phyloP scores from a whole-genome alignment of 2,113 vertebrate species.

The Odontesthes bonariensis region DNA sequence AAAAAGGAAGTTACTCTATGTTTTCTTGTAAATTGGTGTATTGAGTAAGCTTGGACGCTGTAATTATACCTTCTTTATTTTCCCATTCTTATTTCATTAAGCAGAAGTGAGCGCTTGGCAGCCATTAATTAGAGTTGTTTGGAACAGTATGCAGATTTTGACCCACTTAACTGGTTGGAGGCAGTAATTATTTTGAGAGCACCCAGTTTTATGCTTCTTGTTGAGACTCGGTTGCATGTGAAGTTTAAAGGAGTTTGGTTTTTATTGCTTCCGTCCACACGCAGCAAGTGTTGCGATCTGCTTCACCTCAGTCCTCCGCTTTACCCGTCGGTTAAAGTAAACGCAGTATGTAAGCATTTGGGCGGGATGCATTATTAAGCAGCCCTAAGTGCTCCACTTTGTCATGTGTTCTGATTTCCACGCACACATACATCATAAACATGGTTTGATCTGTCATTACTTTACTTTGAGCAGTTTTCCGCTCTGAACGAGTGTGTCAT shows the following conservation, averaged over 20 bases:
- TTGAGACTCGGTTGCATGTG: slow-evolving; percentile 16
- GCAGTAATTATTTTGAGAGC: slow-evolving; percentile 37
- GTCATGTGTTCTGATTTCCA: slow-evolving; percentile 54
- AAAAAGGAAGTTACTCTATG: neutral
- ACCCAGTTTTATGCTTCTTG: slow-evolving; percentile 19
- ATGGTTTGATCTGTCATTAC: slow-evolving; percentile 34
- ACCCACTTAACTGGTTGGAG: slow-evolving; percentile 56
- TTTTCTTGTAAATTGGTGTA: neutral
- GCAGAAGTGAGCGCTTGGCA: slow-evolving; percentile 36
- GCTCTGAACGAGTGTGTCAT: neutral
- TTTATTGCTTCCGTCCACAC: neutral
- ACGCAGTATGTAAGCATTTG: slow-evolving; percentile 16
- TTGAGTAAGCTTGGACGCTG: neutral
- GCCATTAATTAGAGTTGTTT: slow-evolving; percentile 38
- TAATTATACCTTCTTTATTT: neutral
- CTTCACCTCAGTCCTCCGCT: slow-evolving; percentile 5
- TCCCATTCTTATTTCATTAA: slow-evolving; percentile 20
- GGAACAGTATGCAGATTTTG: slow-evolving; percentile 53
- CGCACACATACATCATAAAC: slow-evolving; percentile 15
- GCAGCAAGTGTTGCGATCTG: neutral
- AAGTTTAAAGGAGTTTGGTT: slow-evolving; percentile 25
- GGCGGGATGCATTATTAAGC: slow-evolving; percentile 65
- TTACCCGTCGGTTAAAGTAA: slow-evolving; percentile 7
- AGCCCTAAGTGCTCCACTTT: slow-evolving; percentile 61
- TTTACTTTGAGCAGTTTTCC: neutral